phyloP scores from a whole-genome alignment of 1,140 invertebrate species.

The Uloborus diversus region DNA sequence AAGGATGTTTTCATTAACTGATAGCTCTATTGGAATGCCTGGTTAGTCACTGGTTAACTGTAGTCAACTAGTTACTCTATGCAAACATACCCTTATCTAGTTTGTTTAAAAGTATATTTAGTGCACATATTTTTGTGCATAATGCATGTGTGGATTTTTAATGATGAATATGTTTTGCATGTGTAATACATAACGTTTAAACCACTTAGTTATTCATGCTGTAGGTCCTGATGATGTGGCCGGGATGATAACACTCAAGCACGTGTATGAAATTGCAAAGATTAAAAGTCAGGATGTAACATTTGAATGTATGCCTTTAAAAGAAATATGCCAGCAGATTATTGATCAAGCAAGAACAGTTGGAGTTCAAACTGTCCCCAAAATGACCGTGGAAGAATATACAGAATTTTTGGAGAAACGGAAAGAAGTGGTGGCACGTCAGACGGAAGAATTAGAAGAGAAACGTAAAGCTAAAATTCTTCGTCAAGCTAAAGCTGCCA shows the following conservation, averaged over 20 bases:
- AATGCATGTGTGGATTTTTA: too few species aligned
- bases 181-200: not conserved
- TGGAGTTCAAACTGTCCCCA: conserved; percentile 86
- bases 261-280: conserved; percentile 97
- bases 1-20: too few species aligned
- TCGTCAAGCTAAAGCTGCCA: conserved; percentile 64
- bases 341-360: conserved; percentile 78
- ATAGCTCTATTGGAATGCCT: too few species aligned
- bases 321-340: conserved; percentile 83
- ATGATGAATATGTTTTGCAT: conserved; percentile 15
- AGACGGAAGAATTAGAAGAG: conserved; percentile 82
- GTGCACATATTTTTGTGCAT: too few species aligned
- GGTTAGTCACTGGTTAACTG: too few species aligned
- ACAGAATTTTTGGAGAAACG: conserved; percentile 83
- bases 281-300: conserved; percentile 89
- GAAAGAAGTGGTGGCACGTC: conserved; percentile 75
- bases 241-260: conserved; percentile 93
- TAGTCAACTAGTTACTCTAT: too few species aligned
- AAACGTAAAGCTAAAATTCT: conserved; percentile 92
- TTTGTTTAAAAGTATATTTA: too few species aligned
- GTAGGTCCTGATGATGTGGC: conserved; percentile 77
- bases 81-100: too few species aligned
- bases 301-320: conserved; percentile 72
- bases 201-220: not conserved
- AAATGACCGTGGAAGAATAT: conserved; percentile 85